A percentile compares a stretch with the other conserved stretches of the same genome.
These are phyloP conservation scores for Anolis sagrei DNA, from an alignment of 2,113 vertebrate species.

Conservation along the genomic window DNA sequence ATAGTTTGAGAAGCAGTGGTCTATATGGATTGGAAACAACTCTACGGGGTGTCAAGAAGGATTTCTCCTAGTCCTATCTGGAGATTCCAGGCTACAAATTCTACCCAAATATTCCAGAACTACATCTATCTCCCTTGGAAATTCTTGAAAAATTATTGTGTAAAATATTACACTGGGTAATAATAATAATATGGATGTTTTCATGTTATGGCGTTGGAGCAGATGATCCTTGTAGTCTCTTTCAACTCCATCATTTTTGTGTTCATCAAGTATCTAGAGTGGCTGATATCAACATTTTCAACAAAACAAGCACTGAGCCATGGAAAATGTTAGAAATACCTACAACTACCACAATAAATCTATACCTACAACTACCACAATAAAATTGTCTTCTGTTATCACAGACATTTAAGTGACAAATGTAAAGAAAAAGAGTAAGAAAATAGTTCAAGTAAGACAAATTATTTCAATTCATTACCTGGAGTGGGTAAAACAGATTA, in stretches of 20 bases:
- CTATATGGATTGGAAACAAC: background rate
- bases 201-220: too few species aligned
- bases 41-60: background rate
- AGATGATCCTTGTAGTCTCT: too few species aligned
- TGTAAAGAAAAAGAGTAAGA: rapidly evolving
- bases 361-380: background rate
- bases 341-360: background rate
- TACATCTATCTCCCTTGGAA: background rate
- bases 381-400: background rate
- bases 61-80: background rate
- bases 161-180: too few species aligned
- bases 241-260: too few species aligned
- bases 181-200: too few species aligned
- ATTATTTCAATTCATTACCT: slow-evolving; percentile 39
- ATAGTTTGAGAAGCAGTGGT: too few species aligned
- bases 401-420: slow-evolving; percentile 28
- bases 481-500: slow-evolving; percentile 41
- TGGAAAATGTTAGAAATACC: too few species aligned
- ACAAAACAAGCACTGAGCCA: background rate
- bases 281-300: background rate
- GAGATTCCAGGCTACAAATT: background rate
- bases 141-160: background rate
- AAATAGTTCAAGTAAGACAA: background rate
- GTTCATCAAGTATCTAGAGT: background rate
- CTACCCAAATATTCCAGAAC: background rate